Conservation (phyloP, 2,113 vertebrate genomes). For the Charina bottae region DNA sequence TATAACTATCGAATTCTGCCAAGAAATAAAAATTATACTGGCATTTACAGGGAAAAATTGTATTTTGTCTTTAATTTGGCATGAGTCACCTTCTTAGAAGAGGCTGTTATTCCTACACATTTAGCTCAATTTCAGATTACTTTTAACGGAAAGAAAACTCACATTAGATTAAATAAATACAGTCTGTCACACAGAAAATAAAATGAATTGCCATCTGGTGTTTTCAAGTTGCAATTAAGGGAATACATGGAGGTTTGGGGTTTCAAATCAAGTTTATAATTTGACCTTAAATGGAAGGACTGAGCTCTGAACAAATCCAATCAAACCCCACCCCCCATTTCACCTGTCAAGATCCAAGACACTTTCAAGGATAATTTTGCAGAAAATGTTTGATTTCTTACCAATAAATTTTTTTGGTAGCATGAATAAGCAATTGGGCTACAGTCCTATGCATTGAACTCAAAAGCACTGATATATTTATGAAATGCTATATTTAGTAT, state of each 20-base stretch:
- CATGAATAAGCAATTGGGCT: neutral
- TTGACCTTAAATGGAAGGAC: neutral
- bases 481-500: neutral
- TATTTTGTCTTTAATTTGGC: neutral
- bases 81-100: neutral
- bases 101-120: neutral
- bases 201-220: neutral
- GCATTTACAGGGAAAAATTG: neutral
- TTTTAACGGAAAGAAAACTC: neutral
- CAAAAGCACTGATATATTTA: neutral
- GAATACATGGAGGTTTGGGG: neutral
- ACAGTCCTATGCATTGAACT: neutral
- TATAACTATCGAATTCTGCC: too few relatives aligned
- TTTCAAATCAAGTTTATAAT: neutral
- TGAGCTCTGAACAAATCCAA: neutral
- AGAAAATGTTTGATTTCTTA: neutral
- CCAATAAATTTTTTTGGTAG: neutral
- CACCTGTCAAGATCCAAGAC: neutral
- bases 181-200: neutral
- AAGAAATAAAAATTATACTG: too few relatives aligned
- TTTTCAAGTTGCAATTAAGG: neutral
- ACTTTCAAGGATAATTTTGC: neutral
- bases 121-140: neutral
- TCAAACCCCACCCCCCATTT: neutral
- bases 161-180: neutral